phyloP scores from a whole-genome alignment of 2,113 vertebrate genomes.

The Alexandromys fortis region DNA sequence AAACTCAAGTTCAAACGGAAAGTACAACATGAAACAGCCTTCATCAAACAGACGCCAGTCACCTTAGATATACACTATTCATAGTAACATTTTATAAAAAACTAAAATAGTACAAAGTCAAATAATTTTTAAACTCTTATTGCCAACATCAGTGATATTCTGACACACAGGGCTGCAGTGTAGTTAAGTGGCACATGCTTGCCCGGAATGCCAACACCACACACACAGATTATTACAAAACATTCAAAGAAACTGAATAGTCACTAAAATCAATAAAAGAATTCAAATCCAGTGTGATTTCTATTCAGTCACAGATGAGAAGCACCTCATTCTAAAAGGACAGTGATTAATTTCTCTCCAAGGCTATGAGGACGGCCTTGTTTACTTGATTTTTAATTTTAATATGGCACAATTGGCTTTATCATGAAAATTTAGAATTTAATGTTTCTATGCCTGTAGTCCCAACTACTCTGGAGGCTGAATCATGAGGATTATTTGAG shows the following conservation, averaged over 20 bases:
- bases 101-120: slow-evolving; percentile 69
- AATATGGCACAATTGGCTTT: slow-evolving; percentile 63
- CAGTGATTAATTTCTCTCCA: slow-evolving; percentile 46
- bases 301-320: slow-evolving; percentile 72
- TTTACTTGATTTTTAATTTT: slow-evolving; percentile 60
- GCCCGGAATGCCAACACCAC: not conserved
- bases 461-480: not conserved
- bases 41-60: slow-evolving; percentile 79
- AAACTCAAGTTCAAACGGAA: slow-evolving; percentile 83
- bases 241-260: not conserved
- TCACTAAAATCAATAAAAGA: slow-evolving; percentile 60
- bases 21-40: slow-evolving; percentile 79
- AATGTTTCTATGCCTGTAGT: not conserved
- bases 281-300: slow-evolving; percentile 71
- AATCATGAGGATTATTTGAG: not conserved
- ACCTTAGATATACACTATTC: slow-evolving; percentile 73
- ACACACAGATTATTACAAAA: not conserved
- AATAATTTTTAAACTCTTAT: slow-evolving; percentile 70
- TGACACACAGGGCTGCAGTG: slow-evolving; percentile 36
- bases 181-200: not conserved
- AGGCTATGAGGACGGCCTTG: not conserved
- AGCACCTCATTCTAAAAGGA: slow-evolving; percentile 72
- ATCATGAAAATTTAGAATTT: slow-evolving; percentile 57
- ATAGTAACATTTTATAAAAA: slow-evolving; percentile 74
- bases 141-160: slow-evolving; percentile 75